These are phyloP conservation scores for Caenorhabditis parvicauda DNA, from an alignment of 2,888 invertebrate genomes.

Conservation along the genomic window DNA sequence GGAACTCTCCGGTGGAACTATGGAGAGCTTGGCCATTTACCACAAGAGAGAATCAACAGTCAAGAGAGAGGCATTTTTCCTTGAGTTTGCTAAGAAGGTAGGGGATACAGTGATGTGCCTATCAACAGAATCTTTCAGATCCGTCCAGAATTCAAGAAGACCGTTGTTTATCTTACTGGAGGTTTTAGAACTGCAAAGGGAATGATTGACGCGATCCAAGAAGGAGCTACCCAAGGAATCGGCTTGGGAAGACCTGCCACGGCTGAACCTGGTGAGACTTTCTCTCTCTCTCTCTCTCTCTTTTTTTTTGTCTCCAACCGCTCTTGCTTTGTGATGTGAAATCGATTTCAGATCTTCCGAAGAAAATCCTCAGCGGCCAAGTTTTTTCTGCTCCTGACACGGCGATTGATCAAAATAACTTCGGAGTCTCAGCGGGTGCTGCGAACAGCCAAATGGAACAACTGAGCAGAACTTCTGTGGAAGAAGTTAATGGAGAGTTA, in stretches of 20 bases:
- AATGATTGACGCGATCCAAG: conserved; percentile 37
- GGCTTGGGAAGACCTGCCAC: conserved; percentile 40
- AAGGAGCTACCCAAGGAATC: conserved; percentile 38
- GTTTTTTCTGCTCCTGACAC: conserved; percentile 24
- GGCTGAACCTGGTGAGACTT: conserved; percentile 46
- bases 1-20: conserved; percentile 48
- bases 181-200: conserved; percentile 44
- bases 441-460: conserved; percentile 47
- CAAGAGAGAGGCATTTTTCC: conserved; percentile 42
- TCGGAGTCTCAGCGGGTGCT: conserved; percentile 31
- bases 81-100: conserved; percentile 44
- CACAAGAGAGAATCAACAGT: conserved; percentile 37
- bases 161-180: conserved; percentile 36
- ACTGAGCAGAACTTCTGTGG: conserved; percentile 22
- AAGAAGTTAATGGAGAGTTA: conserved; percentile 13
- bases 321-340: too few relatives aligned
- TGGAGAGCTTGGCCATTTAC: conserved; percentile 29
- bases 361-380: conserved; percentile 34
- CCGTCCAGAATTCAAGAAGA: conserved; percentile 31
- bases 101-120: too few relatives aligned
- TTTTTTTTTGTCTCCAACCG: too few relatives aligned
- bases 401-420: conserved; percentile 41
- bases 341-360: conserved; percentile 44
- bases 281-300: background rate
- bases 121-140: conserved; percentile 22